Conservation (phyloP, 2,797 vertebrate species). For the Sebastes vulpes region DNA sequence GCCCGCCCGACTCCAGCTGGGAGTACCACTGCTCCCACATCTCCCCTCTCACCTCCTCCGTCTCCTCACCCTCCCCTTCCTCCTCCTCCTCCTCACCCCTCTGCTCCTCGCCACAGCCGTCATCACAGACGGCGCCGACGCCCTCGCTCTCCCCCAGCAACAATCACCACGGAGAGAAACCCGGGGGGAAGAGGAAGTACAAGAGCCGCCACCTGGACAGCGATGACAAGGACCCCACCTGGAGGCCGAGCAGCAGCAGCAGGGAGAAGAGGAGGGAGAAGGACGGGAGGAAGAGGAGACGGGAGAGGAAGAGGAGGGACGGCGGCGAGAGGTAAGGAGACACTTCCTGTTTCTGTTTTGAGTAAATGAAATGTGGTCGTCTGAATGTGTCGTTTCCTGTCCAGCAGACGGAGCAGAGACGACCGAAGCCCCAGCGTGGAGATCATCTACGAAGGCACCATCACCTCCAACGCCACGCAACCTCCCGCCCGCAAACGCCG, state of each 20-base stretch:
- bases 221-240: constrained; percentile 67
- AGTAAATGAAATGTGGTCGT: too few species aligned
- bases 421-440: constrained; percentile 79
- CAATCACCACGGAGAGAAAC: constrained; percentile 84
- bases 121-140: background rate
- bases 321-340: constrained; percentile 67
- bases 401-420: constrained; percentile 8
- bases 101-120: background rate
- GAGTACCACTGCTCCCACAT: constrained; percentile 37
- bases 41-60: constrained; percentile 34
- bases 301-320: constrained; percentile 55
- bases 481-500: constrained; percentile 15
- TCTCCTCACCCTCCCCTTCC: background rate
- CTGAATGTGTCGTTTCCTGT: background rate
- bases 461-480: rapidly evolving
- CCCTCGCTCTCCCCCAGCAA: constrained; percentile 12
- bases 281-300: constrained; percentile 60
- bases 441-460: constrained; percentile 76
- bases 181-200: constrained; percentile 93
- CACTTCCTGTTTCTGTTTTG: background rate
- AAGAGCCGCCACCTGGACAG: constrained; percentile 92
- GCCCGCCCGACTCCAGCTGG: constrained; percentile 30
- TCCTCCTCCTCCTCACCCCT: background rate
- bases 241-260: constrained; percentile 54
- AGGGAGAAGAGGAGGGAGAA: constrained; percentile 71